Conservation (phyloP, 2,888 invertebrate genomes). For the Podotricha telesiphe region DNA sequence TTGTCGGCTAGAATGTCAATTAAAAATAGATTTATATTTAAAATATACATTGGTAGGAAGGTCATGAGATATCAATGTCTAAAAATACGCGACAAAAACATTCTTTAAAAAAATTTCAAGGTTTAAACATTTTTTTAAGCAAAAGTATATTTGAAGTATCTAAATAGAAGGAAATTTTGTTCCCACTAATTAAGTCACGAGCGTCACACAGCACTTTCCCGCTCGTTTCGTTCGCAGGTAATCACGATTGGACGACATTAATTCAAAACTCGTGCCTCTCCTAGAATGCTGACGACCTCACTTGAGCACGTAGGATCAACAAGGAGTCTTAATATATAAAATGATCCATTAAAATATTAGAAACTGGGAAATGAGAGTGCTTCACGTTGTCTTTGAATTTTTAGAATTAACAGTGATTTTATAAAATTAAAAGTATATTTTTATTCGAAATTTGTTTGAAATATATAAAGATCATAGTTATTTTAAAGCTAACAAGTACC, state of each 20-base stretch:
- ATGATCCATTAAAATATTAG: slow-evolving; percentile 36
- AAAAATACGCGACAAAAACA: no score
- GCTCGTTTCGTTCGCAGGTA: slow-evolving; percentile 49
- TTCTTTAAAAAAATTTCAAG: no score
- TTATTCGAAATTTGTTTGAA: no score
- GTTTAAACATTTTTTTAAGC: neutral
- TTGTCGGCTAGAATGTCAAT: neutral
- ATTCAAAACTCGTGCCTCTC: slow-evolving; percentile 53
- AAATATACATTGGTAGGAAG: neutral
- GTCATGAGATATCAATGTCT: no score
- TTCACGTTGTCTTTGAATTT: slow-evolving; percentile 12
- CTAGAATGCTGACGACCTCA: slow-evolving; percentile 49
- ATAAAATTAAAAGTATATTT: neutral
- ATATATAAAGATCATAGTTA: no score
- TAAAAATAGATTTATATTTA: neutral
- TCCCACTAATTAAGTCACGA: slow-evolving; percentile 54
- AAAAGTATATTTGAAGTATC: slow-evolving; percentile 2
- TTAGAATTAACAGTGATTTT: slow-evolving; percentile 11
- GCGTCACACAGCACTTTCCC: slow-evolving; percentile 42
- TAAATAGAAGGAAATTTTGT: slow-evolving; percentile 28
- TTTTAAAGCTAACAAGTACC: no score
- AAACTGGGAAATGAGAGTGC: slow-evolving; percentile 16
- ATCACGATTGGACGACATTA: slow-evolving; percentile 54
- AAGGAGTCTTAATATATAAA: slow-evolving; percentile 38
- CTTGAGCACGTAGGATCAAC: slow-evolving; percentile 53